phyloP scores from a whole-genome alignment of 2,797 vertebrate species.

The Scolopax bukidnonensis region DNA sequence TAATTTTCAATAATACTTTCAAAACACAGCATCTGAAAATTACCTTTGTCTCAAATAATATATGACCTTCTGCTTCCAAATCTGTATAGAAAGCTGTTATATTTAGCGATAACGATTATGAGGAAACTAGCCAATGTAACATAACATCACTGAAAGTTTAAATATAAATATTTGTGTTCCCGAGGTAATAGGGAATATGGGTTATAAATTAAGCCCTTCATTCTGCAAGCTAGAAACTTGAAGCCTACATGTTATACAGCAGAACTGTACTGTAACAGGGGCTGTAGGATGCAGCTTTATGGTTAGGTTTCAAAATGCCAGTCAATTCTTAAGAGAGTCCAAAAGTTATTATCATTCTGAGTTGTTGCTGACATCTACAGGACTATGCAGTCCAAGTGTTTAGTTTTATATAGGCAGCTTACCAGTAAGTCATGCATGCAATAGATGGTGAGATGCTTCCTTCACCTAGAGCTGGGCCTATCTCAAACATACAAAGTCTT shows the following conservation, averaged over 20 bases:
- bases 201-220: not conserved
- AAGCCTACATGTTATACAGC: not conserved
- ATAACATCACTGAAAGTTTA: not conserved
- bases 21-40: not conserved
- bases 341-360: not conserved
- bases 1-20: not conserved
- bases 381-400: not conserved
- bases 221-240: not conserved
- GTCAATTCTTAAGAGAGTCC: not conserved
- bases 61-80: not conserved
- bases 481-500: not conserved
- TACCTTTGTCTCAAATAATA: not conserved
- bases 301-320: not conserved
- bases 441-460: fast-evolving
- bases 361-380: not conserved
- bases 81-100: not conserved
- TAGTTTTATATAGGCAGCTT: not conserved
- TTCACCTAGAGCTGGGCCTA: not conserved
- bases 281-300: not conserved
- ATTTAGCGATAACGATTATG: not conserved
- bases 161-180: not conserved
- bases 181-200: not conserved
- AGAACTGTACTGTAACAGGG: not conserved
- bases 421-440: not conserved
- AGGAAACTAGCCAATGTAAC: not conserved